phyloP scores from a whole-genome alignment of 2,113 vertebrate genomes.

The Geococcyx californianus region DNA sequence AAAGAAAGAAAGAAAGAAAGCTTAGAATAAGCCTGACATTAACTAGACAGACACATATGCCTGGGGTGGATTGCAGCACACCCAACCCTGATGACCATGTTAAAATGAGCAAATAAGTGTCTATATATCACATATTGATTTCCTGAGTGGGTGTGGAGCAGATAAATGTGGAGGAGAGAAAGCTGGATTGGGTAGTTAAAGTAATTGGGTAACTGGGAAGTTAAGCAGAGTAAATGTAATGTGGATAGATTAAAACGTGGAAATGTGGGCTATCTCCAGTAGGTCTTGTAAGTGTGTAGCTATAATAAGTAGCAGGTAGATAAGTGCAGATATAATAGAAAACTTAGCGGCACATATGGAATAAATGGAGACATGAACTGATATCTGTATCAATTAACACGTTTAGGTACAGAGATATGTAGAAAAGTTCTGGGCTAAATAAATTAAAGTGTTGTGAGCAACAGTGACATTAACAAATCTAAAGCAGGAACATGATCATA shows the following conservation, averaged over 20 bases:
- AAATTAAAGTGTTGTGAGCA: neutral
- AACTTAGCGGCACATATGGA: neutral
- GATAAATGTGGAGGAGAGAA: neutral
- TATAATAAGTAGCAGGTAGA: neutral
- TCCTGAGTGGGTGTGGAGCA: neutral
- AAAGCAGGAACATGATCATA: neutral
- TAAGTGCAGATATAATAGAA: neutral
- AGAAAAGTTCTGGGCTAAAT: neutral
- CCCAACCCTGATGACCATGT: neutral
- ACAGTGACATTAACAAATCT: neutral
- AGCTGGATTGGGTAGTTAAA: neutral
- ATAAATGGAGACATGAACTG: neutral
- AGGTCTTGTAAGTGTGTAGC: neutral
- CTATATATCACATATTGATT: neutral
- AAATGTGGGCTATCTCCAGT: neutral
- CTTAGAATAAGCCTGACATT: neutral
- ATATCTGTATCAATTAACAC: neutral
- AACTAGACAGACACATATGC: neutral
- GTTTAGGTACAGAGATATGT: neutral
- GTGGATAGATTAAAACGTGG: neutral
- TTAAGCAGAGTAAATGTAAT: neutral
- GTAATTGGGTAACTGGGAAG: neutral
- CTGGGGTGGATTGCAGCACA: neutral
- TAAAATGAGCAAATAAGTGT: neutral
- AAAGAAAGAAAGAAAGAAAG: fast-evolving